Conservation (phyloP, 1,140 invertebrate species). For the Saccostrea cuccullata region DNA sequence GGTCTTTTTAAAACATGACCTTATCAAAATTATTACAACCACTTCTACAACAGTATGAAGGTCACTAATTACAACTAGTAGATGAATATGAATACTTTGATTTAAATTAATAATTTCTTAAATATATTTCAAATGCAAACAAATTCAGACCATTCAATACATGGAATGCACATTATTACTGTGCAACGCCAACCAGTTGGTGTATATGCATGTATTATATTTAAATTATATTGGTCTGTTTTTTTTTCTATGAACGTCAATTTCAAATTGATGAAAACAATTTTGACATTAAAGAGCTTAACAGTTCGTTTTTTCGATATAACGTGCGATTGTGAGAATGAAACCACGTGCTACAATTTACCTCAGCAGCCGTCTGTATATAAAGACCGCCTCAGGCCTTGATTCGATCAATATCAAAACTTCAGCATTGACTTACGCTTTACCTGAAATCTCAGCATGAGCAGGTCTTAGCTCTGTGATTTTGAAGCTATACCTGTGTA, state of each 20-base stretch:
- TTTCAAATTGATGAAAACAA: background rate
- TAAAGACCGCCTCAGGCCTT: background rate
- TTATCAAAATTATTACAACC: too few species aligned
- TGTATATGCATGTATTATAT: too few species aligned
- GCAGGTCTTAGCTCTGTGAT: background rate
- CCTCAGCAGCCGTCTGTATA: background rate
- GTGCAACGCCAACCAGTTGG: too few species aligned
- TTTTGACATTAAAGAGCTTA: background rate
- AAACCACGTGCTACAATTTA: slow-evolving; percentile 18
- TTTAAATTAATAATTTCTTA: too few species aligned
- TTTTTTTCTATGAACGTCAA: background rate
- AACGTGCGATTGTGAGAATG: background rate
- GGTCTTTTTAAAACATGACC: too few species aligned
- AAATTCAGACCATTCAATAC: too few species aligned
- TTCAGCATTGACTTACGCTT: background rate
- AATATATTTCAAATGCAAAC: too few species aligned
- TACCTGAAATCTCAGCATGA: background rate
- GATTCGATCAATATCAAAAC: background rate
- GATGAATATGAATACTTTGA: too few species aligned
- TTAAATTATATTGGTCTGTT: background rate
- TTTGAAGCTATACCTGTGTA: background rate
- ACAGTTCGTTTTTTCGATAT: background rate
- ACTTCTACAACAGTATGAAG: too few species aligned
- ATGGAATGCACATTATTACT: too few species aligned
- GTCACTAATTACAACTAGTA: too few species aligned